phyloP scores from a whole-genome alignment of 2,888 invertebrate genomes.

The Pterostichus madidus region DNA sequence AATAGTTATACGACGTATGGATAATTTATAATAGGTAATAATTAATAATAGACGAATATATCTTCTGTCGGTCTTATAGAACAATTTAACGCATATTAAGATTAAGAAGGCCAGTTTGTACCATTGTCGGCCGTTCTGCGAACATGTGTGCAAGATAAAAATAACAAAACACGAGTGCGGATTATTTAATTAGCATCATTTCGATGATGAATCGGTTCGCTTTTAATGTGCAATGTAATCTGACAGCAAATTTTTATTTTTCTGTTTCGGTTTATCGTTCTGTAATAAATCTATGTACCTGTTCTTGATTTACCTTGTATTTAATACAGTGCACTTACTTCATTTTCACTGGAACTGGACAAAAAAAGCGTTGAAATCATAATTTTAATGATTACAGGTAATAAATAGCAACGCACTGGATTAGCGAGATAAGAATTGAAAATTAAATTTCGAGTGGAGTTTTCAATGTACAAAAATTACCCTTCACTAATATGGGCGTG shows the following conservation, averaged over 20 bases:
- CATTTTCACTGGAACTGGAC: not conserved
- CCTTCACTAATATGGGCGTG: too few species aligned
- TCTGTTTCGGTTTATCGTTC: slow-evolving; percentile 9
- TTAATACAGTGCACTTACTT: too few species aligned
- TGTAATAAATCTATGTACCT: slow-evolving; percentile 28
- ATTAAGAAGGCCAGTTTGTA: slow-evolving; percentile 1
- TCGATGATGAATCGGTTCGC: slow-evolving; percentile 56
- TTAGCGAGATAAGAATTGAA: too few species aligned
- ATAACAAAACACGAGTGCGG: slow-evolving; percentile 21
- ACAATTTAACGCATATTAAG: slow-evolving; percentile 30
- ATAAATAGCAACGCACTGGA: too few species aligned
- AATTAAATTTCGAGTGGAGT: too few species aligned
- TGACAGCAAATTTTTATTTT: slow-evolving; percentile 38
- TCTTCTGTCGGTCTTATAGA: not conserved
- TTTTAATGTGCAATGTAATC: slow-evolving; percentile 39
- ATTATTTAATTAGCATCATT: slow-evolving; percentile 64
- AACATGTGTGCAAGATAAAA: slow-evolving; percentile 15
- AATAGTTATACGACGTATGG: too few species aligned
- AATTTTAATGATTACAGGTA: too few species aligned
- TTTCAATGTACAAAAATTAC: too few species aligned
- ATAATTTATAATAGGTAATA: too few species aligned
- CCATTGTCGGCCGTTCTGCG: slow-evolving; percentile 20
- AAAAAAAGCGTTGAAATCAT: too few species aligned
- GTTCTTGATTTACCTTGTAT: not conserved
- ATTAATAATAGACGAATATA: not conserved